Base-by-base conservation (phyloP, 35 echinoderm and acorn worm species). In the Apostichopus parvimensis region DNA sequence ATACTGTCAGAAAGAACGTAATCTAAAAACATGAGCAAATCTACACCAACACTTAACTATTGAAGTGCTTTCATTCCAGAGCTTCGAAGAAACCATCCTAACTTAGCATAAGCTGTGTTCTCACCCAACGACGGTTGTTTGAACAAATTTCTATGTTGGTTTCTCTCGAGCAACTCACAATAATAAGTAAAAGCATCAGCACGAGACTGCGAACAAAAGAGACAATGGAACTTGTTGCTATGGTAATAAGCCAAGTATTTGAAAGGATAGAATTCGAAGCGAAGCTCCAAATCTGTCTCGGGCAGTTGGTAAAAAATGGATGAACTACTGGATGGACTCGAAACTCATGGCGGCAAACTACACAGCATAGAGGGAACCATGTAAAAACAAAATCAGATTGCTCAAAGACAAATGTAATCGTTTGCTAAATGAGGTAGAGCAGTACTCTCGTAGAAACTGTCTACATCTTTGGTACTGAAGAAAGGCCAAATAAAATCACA, bases 401-500 rank as follows among this genome's bases (percentile, higher is more conserved):
- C 78, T 80, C 52, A 17, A 68, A 17, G 64, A 9, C 64, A 68
- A 17, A 13, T 24, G 78, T 34, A 18, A 80, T 54, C 78, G 25
- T 13, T 80, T 14, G 24, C 78, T 28, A 45, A 80, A 80, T 80
- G n/a, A 80, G 52, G 6, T 80, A 13, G 78, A 80, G 11, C n/a
- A 80, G 26, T 80, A 80, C 25, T 80, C 78, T 8, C 24, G 78
- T 45, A 34, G 78, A 34, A 80, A 80, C 20, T 80, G 78, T 80
- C 52, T 80, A 34, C 78, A 28, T 80, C 8, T 80, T 80, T 80
- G 78, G 25, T 52, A 80, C 13, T 7, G 78, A 80, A 28, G 78
- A 80, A 80, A 68, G 7, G 26, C 26, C 26, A 28, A 28, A 28
- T 28, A 28, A 28, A 28, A 28, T 28, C 26, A 28, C 26, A 28